Evolutionary conservation across 2,888 invertebrate genomes (phyloP).

Genomic region (Gastracanthus pulcherrimus): DNA sequence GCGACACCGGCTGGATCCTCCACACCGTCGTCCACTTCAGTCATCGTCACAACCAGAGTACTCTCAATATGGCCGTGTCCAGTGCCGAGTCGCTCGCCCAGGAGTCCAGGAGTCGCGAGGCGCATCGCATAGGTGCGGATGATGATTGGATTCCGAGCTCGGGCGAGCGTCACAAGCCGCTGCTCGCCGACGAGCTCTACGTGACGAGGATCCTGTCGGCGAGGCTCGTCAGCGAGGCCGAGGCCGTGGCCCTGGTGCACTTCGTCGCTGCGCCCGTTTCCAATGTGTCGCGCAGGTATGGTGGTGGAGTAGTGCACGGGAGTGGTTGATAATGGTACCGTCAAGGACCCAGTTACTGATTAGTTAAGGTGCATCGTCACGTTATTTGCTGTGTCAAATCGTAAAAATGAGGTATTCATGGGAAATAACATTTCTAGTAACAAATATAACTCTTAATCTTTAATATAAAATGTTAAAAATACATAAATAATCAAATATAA

Average conservation of each 20-base stretch:
- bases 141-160: neutral
- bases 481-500: too few relatives aligned
- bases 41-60: neutral
- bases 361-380: too few relatives aligned
- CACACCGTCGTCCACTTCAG: slow-evolving; percentile 6
- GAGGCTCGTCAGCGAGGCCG: neutral
- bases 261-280: slow-evolving; percentile 41
- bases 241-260: slow-evolving; percentile 27
- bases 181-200: neutral
- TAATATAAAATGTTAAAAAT: too few relatives aligned
- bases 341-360: too few relatives aligned
- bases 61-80: slow-evolving; percentile 18
- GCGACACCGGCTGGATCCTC: slow-evolving; percentile 10
- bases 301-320: neutral
- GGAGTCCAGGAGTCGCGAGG: neutral
- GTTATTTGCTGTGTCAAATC: too few relatives aligned
- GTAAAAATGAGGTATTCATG: too few relatives aligned
- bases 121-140: neutral
- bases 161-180: neutral
- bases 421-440: too few relatives aligned
- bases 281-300: slow-evolving; percentile 29
- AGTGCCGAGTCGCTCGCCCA: neutral
- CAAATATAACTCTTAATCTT: too few relatives aligned
- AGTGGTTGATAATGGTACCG: neutral
- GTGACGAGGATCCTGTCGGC: slow-evolving; percentile 10